Percentiles rank a stretch among this genome's conserved stretches.
Evolutionary conservation across 1,140 invertebrate species (phyloP).

Genomic region (Subanguina moxae): DNA sequence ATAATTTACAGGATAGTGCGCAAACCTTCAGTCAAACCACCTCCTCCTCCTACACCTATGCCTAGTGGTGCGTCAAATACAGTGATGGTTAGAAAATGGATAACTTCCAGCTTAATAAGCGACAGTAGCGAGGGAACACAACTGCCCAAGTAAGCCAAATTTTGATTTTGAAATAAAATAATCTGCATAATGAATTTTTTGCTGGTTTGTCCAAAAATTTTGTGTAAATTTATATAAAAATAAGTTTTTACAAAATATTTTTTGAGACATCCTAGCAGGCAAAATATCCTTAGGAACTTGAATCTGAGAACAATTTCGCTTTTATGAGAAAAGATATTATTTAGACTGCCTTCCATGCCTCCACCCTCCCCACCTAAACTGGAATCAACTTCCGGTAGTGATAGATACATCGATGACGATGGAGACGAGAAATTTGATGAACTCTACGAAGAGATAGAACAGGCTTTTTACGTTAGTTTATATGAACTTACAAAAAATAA

Average conservation of each 20-base stretch:
- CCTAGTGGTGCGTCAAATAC: neutral
- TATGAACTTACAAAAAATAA: too few species aligned
- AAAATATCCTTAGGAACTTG: too few species aligned
- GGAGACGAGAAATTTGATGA: constrained; percentile 1
- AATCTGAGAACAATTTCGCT: too few species aligned
- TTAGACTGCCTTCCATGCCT: constrained; percentile 11
- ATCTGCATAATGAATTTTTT: too few species aligned
- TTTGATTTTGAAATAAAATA: too few species aligned
- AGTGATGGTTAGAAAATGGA: constrained; percentile 1
- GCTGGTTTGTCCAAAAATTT: too few species aligned
- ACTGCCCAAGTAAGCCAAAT: too few species aligned
- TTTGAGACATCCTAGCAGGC: too few species aligned
- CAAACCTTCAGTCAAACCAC: neutral
- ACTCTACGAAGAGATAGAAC: neutral
- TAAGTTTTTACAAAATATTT: too few species aligned
- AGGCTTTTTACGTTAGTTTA: neutral
- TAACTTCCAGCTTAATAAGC: neutral
- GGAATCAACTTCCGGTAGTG: neutral
- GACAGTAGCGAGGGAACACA: too few species aligned
- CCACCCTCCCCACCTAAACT: constrained; percentile 19
- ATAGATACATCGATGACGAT: neutral
- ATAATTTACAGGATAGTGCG: neutral
- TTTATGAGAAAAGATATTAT: neutral
- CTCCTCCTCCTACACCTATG: neutral
- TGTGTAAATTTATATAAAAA: too few species aligned